Evolutionary conservation across 2,113 vertebrate genomes (phyloP), one percentile per base, ranked within the genome.

Genomic region (Ginglymostoma cirratum): DNA sequence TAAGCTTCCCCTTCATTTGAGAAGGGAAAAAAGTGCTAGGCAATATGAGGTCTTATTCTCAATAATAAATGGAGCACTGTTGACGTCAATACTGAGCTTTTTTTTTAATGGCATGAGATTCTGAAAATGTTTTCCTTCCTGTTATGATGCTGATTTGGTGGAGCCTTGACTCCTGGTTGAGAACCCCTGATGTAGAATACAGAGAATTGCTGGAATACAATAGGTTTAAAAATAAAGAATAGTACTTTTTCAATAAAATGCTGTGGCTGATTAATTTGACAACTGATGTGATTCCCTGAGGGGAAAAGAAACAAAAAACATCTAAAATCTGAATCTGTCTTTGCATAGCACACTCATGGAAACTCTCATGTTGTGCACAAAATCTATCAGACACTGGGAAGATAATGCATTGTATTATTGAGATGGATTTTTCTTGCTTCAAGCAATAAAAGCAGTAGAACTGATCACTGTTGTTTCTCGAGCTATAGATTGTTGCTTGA

Each of bases 371-470:
- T n/a, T 66, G 89, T 72, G 42, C 27, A 67, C 69, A 70, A 30
- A 95, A 95, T 48, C 69, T 27, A 52, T 70, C 67, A 48, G 67
- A 45, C 42, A 27, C 93, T 27, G 27, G 65, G 67, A 70, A 95
- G 66, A 48, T 95, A 95, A 95, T 52, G 70, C 67, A 76, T 95
- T 95, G 94, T 45, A 95, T 72, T 95, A 70, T 45, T 76, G 38
- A 76, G 69, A 95, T 95, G 69, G 94, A 95, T 76, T 95, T 95
- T 95, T 76, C 69, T 95, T 15, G 42, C 69, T 95, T 45, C 45
- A 72, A 76, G 94, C 69, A 72, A 72, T 93, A 93, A 93, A 66
- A 66, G 19, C 34, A 38, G 89, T 66, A 23, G 89, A 66, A 93
- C 67, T 52, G 94, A 72, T 72, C 42, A 72, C 45, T 70, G 94